A percentile compares a stretch with the other conserved stretches of the same genome.
These are phyloP conservation scores for Conistra vaccinii DNA, from an alignment of 2,888 invertebrate species.

Conservation along the genomic window DNA sequence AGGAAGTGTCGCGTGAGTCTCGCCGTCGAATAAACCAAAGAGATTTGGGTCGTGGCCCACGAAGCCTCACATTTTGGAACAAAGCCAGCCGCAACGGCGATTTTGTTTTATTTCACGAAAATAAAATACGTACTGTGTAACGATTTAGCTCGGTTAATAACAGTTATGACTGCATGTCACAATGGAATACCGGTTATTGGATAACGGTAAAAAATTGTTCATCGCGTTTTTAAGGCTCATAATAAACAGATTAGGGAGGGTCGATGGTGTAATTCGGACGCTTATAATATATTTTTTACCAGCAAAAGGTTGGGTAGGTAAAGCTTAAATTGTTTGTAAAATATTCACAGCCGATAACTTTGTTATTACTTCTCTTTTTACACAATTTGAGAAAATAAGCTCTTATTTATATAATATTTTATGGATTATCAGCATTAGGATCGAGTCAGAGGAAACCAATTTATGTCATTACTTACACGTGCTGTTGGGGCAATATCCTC, in stretches of 20 bases:
- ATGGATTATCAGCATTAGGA: conserved; percentile 9
- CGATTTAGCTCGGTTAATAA: conserved; percentile 73
- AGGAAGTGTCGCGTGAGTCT: conserved; percentile 84
- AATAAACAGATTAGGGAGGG: conserved; percentile 66
- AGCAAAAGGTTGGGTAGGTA: conserved; percentile 42
- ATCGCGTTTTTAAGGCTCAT: conserved; percentile 63
- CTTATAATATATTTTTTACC: conserved; percentile 54
- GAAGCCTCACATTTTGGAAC: conserved; percentile 83
- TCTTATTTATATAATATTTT: conserved; percentile 5
- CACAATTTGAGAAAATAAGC: conserved; percentile 1
- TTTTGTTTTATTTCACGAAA: conserved; percentile 84
- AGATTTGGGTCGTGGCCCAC: conserved; percentile 85
- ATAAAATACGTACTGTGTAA: conserved; percentile 79
- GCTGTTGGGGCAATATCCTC: conserved; percentile 5
- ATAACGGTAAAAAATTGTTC: conserved; percentile 62
- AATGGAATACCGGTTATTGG: conserved; percentile 66
- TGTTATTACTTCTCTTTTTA: conserved; percentile 22
- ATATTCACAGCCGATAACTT: conserved; percentile 40
- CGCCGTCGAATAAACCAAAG: conserved; percentile 83
- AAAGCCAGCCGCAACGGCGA: conserved; percentile 82
- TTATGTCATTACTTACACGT: conserved; percentile 27
- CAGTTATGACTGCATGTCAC: conserved; percentile 66
- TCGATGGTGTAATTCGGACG: conserved; percentile 48
- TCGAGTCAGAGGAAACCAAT: conserved; percentile 3
- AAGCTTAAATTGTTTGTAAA: conserved; percentile 55